Evolutionary conservation across 2,888 invertebrate genomes (phyloP).

Genomic region (Campaea margaritaria): DNA sequence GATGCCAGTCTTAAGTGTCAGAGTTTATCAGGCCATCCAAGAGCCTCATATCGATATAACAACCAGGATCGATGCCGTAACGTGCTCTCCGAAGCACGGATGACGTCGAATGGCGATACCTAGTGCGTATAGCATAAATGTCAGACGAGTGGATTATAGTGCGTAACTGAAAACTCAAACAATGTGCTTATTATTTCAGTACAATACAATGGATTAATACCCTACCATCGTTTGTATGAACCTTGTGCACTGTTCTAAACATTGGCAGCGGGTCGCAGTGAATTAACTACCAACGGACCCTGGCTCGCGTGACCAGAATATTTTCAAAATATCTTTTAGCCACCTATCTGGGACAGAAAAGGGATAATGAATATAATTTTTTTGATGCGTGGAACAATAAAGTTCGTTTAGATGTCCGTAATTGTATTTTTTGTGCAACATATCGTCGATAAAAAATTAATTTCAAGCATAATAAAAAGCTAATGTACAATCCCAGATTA

Average conservation of each 20-base stretch:
- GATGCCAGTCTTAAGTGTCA: too few species aligned
- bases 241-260: conserved; percentile 12
- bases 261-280: conserved; percentile 51
- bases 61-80: too few species aligned
- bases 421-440: neutral
- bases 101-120: too few species aligned
- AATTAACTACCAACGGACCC: conserved; percentile 70
- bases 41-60: too few species aligned
- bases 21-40: too few species aligned
- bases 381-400: conserved; percentile 40
- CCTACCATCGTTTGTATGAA: neutral
- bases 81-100: too few species aligned
- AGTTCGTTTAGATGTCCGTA: conserved; percentile 11
- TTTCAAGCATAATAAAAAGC: neutral
- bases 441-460: neutral
- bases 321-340: conserved; percentile 56
- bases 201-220: too few species aligned
- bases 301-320: conserved; percentile 65
- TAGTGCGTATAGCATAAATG: too few species aligned
- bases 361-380: conserved; percentile 52
- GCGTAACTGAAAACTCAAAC: too few species aligned
- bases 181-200: too few species aligned
- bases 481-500: too few species aligned
- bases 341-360: conserved; percentile 47
- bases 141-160: too few species aligned